Percentiles rank a stretch among this genome's conserved stretches.
phyloP scores from a whole-genome alignment of 2,113 vertebrate species.

The Rhinoderma darwinii region DNA sequence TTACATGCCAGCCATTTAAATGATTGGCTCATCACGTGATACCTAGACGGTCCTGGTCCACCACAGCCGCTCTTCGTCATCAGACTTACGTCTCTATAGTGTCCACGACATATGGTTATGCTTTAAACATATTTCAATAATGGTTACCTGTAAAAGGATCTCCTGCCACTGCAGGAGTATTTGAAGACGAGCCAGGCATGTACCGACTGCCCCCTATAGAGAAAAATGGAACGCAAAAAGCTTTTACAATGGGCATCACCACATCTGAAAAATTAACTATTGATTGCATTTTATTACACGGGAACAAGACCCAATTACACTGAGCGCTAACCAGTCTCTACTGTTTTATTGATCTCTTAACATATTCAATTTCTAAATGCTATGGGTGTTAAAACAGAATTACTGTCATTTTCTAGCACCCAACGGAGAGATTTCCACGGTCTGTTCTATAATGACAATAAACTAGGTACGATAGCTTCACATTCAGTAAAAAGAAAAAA shows the following conservation, averaged over 20 bases:
- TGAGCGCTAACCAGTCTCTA: background rate
- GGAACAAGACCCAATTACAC: background rate
- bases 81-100: too few species aligned
- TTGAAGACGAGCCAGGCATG: constrained; percentile 80
- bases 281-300: background rate
- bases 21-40: too few species aligned
- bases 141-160: constrained; percentile 88
- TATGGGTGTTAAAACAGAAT: background rate
- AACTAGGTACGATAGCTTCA: too few species aligned
- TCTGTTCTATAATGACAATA: background rate
- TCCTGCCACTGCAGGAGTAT: constrained; percentile 64
- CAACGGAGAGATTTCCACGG: background rate
- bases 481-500: background rate
- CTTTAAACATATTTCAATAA: background rate
- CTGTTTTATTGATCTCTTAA: background rate
- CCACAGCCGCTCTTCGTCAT: too few species aligned
- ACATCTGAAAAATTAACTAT: background rate
- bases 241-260: background rate
- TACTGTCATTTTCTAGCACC: background rate
- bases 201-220: constrained; percentile 87
- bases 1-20: too few species aligned
- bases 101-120: too few species aligned
- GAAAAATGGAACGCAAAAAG: background rate
- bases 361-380: background rate
- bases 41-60: too few species aligned